Percentiles rank a stretch among this genome's conserved stretches.
These are phyloP conservation scores for Drosophila micromelanica DNA, from an alignment of 1,140 invertebrate genomes.

Conservation along the genomic window DNA sequence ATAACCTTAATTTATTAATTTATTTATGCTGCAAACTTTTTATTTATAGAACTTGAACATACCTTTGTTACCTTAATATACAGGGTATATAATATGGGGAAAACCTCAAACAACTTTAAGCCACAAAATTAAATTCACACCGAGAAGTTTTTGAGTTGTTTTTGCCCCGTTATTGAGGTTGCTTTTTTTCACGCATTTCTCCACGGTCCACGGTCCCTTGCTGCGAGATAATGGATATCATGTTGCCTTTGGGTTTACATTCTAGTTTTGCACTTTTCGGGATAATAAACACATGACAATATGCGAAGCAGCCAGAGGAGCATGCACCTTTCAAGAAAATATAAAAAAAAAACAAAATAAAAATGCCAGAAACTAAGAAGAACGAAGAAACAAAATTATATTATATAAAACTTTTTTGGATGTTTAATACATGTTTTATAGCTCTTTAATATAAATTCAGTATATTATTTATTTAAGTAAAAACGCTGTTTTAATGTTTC, in stretches of 20 bases:
- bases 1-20: no score
- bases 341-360: background rate
- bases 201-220: conserved; percentile 7
- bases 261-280: conserved; percentile 76
- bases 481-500: no score
- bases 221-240: conserved; percentile 71
- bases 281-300: conserved; percentile 77
- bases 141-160: conserved; percentile 28
- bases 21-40: no score
- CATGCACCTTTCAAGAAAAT: conserved; percentile 16
- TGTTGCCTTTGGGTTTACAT: conserved; percentile 70
- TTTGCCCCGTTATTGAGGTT: conserved; percentile 3
- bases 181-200: conserved; percentile 15
- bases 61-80: no score
- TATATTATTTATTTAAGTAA: no score
- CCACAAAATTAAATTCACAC: conserved; percentile 74
- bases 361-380: background rate
- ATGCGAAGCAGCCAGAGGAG: conserved; percentile 32
- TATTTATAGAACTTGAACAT: background rate
- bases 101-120: conserved; percentile 45
- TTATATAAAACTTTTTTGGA: no score
- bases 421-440: background rate
- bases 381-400: no score
- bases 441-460: background rate
- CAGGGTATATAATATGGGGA: background rate